A percentile compares a stretch with the other conserved stretches of the same genome.
phyloP scores from a whole-genome alignment of 2,797 vertebrate species.

The Coluber constrictor region DNA sequence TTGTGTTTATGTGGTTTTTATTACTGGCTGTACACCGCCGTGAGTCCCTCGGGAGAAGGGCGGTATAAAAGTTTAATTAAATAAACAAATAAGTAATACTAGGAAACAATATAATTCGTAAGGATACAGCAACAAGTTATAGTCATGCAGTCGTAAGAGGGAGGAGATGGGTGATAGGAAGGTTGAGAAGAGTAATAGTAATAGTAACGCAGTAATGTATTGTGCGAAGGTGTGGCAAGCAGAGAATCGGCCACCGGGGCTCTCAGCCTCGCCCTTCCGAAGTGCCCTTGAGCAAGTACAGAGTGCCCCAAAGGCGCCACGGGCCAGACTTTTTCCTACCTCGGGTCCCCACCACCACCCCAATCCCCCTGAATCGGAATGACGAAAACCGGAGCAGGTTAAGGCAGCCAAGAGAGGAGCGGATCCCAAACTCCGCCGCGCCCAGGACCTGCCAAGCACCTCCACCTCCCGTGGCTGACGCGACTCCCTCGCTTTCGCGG shows the following conservation, averaged over 20 bases:
- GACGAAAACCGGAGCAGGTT: not conserved
- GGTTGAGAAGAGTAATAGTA: too few species aligned
- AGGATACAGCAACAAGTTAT: too few species aligned
- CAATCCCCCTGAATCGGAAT: not conserved
- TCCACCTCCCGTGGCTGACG: not conserved
- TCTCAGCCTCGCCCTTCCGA: not conserved
- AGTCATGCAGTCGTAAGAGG: too few species aligned
- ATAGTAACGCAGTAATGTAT: too few species aligned
- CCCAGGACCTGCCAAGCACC: not conserved
- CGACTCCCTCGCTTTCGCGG: not conserved
- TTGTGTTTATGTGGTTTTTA: too few species aligned
- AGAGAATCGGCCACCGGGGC: not conserved
- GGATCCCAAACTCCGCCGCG: not conserved
- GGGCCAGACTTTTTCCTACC: not conserved
- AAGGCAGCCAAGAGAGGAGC: not conserved
- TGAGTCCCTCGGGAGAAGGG: too few species aligned
- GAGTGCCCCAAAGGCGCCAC: not conserved
- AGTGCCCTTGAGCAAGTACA: not conserved
- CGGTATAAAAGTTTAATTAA: too few species aligned
- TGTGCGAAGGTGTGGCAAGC: not conserved
- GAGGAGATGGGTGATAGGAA: too few species aligned
- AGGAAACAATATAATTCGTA: too few species aligned
- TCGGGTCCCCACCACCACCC: not conserved
- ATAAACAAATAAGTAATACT: too few species aligned
- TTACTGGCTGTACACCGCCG: too few species aligned